Evolutionary conservation across 2,113 vertebrate species (phyloP), one percentile per base, ranked within the genome.

Genomic region (Chaetodon auriga): DNA sequence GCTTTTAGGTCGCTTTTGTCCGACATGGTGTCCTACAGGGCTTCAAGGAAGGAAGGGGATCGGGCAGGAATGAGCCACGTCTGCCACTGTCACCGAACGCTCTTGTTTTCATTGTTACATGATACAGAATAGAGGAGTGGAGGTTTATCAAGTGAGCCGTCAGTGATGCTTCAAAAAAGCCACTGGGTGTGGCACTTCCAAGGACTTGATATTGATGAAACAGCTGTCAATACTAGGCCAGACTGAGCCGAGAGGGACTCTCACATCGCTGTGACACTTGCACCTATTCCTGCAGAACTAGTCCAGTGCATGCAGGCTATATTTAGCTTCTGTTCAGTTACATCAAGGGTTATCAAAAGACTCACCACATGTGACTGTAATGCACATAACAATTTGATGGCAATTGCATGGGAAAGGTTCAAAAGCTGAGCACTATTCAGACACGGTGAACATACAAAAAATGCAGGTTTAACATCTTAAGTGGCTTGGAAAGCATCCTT

Each of bases 1-100:
- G 98, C 98, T 96, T 99, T 99, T 84, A 99, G 94, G 91, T 99
- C 98, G 62, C 97, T 99, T 95, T 99, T 99, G 93, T 99, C 98
- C 45, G 98, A 97, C 98, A 99, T 99, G 87, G 88, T 96, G 91
- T 90, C 81, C 84, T 91, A 15, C 1, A 2, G 16, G 55, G 41
- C 89, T 84, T 79, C 43, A 43, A 71, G 68, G 25, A 12, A 77
- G 46, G 25, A 16, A 83, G 46, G 65, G 0, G 36, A 58, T 48
- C 5, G 41, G 16, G 71, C 68, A 75, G 19, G 19, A 49, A 51
- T 86, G 25, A 85, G 66, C 21, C 25, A 60, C 21, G 1, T 12
- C 14, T 35, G 43, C 15, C 30, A 60, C 21, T 36, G n/a, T 71
- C 14, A 49, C 45, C 69, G 23, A 0, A 35, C 41, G 71, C 15